Evolutionary conservation across 2,113 vertebrate genomes (phyloP).

Genomic region (Rhinoderma darwinii): DNA sequence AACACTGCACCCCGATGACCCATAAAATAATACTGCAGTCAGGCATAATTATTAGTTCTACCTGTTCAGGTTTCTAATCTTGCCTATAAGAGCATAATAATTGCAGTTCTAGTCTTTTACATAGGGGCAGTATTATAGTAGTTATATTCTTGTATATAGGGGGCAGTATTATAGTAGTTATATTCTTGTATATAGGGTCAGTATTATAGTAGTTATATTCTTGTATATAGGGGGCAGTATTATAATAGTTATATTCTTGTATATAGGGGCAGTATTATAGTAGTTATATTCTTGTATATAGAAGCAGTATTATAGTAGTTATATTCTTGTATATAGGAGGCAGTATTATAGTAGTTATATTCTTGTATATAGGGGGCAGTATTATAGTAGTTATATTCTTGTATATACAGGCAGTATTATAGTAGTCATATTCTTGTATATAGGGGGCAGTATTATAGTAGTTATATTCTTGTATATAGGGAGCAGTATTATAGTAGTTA

Average conservation of each 20-base stretch:
- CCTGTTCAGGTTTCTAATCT: no score
- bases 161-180: no score
- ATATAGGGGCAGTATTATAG: not conserved
- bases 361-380: not conserved
- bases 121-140: no score
- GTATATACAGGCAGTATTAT: not conserved
- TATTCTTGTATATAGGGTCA: no score
- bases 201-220: no score
- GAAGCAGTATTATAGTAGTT: not conserved
- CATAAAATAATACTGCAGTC: no score
- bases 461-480: not conserved
- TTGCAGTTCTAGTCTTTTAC: no score
- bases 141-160: no score
- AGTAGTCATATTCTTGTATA: slow-evolving; percentile 16
- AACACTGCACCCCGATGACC: no score
- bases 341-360: not conserved
- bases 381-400: slow-evolving; percentile 21
- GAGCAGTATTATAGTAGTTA: not conserved
- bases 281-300: not conserved
- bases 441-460: slow-evolving; percentile 1
- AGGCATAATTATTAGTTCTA: no score
- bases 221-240: not conserved
- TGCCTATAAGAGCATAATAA: no score
- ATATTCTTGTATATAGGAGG: not conserved
- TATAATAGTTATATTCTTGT: not conserved